Evolutionary conservation across 2,797 vertebrate genomes (phyloP).

Genomic region (Hipposideros larvatus): DNA sequence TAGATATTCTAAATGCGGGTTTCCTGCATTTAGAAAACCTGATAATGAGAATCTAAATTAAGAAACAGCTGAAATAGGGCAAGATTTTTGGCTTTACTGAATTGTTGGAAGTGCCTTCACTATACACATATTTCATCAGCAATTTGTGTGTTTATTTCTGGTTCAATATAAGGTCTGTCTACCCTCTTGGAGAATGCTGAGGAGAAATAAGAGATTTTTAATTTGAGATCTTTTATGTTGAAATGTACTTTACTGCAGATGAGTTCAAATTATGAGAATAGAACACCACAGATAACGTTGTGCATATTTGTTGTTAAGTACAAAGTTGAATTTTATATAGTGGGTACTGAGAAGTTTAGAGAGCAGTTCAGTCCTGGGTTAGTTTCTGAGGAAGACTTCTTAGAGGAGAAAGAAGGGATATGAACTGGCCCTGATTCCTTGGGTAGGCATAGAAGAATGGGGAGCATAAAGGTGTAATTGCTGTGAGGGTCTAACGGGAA

Average conservation of each 20-base stretch:
- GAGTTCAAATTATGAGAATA: background rate
- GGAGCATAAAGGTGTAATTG: background rate
- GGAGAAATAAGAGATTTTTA: conserved; percentile 33
- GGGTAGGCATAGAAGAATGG: background rate
- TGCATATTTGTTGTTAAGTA: background rate
- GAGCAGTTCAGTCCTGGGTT: background rate
- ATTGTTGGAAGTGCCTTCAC: conserved; percentile 3
- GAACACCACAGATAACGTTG: background rate
- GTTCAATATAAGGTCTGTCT: conserved; percentile 19
- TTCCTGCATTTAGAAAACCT: conserved; percentile 44
- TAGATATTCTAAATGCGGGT: background rate
- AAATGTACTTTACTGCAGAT: background rate
- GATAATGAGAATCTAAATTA: conserved; percentile 18
- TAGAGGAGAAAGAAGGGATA: background rate
- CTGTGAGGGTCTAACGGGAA: background rate
- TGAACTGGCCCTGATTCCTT: background rate
- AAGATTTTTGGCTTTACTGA: conserved; percentile 26
- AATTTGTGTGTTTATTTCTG: background rate
- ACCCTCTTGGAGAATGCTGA: background rate
- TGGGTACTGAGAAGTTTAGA: background rate
- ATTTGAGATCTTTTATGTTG: background rate
- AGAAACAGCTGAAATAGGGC: conserved; percentile 41
- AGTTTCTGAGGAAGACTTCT: background rate
- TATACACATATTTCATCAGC: conserved; percentile 21
- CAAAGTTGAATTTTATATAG: background rate